These are phyloP conservation scores for Molossus molossus DNA, from an alignment of 2,797 vertebrate genomes.

Conservation along the genomic window DNA sequence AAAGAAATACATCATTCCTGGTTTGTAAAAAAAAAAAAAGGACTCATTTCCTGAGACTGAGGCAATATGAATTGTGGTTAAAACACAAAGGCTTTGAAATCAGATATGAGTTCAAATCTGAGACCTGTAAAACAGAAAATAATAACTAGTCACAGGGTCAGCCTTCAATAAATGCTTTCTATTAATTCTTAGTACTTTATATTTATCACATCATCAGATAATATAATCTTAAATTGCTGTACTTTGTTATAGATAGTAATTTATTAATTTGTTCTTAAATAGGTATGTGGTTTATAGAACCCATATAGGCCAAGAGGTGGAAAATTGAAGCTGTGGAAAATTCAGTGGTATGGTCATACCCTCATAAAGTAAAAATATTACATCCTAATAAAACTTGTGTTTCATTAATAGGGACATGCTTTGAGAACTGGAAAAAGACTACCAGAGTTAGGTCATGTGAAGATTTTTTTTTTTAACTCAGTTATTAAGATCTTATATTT, in stretches of 20 bases:
- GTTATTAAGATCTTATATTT: neutral
- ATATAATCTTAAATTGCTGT: neutral
- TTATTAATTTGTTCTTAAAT: constrained; percentile 31
- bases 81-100: constrained; percentile 9
- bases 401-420: neutral
- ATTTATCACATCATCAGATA: constrained; percentile 50
- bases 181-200: constrained; percentile 15
- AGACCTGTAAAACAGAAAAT: constrained; percentile 7
- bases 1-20: constrained; percentile 21
- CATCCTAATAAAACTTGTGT: neutral
- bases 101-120: constrained; percentile 38
- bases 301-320: constrained; percentile 14
- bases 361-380: neutral
- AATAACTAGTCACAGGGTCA: neutral
- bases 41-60: neutral
- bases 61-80: neutral
- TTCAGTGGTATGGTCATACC: neutral
- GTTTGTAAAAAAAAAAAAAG: neutral
- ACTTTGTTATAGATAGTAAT: neutral
- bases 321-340: constrained; percentile 37
- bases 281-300: constrained; percentile 20
- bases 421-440: neutral
- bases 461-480: neutral
- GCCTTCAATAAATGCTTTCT: neutral
- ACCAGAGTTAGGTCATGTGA: neutral